These are phyloP conservation scores for Spilosoma lubricipeda DNA, from an alignment of 2,888 invertebrate genomes.

Conservation along the genomic window DNA sequence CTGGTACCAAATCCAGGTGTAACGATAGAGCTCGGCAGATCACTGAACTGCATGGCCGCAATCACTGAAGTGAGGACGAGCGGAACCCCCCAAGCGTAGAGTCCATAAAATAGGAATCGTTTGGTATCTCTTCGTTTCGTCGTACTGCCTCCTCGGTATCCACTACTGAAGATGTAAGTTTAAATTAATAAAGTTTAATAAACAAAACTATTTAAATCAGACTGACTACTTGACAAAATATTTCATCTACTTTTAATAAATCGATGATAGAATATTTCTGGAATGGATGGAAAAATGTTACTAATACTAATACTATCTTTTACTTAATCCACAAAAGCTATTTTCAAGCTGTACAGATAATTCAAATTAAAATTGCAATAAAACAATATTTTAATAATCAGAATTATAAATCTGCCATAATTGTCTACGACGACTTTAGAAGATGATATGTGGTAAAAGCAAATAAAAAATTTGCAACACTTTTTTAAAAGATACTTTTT, in stretches of 20 bases:
- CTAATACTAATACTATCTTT: background rate
- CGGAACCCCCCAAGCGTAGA: constrained; percentile 90
- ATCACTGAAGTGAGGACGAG: constrained; percentile 82
- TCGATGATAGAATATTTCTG: background rate
- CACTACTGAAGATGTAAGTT: constrained; percentile 64
- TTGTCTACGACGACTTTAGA: background rate
- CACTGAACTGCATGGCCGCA: constrained; percentile 84
- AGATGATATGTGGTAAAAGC: background rate
- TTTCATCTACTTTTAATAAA: background rate
- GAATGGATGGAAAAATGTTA: background rate
- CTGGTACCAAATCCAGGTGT: constrained; percentile 85
- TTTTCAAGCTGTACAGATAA: too few species aligned
- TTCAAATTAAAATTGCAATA: too few species aligned
- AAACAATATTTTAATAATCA: too few species aligned
- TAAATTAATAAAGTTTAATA: background rate
- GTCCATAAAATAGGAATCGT: constrained; percentile 88
- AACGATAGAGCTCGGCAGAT: constrained; percentile 70
- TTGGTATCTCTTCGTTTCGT: constrained; percentile 83
- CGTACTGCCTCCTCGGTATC: constrained; percentile 80
- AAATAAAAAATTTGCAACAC: background rate
- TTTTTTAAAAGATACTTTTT: background rate
- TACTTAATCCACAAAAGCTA: background rate
- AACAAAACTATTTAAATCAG: background rate
- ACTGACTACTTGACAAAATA: too few species aligned
- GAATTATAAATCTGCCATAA: background rate